Evolutionary conservation across 2,797 vertebrate genomes (phyloP).

Genomic region (Squalus acanthias): DNA sequence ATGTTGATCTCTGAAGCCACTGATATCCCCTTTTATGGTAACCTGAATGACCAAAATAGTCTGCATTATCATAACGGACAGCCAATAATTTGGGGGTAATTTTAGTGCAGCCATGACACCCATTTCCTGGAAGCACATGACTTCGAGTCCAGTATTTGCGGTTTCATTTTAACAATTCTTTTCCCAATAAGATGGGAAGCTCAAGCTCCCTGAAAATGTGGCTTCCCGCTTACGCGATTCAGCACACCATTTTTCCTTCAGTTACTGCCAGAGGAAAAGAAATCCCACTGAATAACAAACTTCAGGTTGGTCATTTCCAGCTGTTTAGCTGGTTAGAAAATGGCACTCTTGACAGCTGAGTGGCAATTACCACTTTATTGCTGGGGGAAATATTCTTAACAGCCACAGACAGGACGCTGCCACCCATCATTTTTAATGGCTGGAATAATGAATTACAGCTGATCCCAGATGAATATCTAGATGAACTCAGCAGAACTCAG

Average conservation of each 20-base stretch:
- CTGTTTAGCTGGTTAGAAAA: neutral
- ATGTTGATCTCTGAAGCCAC: neutral
- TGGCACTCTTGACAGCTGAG: neutral
- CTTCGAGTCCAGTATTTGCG: neutral
- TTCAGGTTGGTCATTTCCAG: neutral
- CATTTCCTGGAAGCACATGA: neutral
- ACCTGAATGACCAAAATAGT: neutral
- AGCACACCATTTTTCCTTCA: neutral
- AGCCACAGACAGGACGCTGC: neutral
- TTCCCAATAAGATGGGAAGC: neutral
- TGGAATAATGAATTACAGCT: neutral
- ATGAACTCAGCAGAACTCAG: neutral
- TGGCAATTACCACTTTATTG: neutral
- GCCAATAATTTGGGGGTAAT: neutral
- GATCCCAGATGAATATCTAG: neutral
- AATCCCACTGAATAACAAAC: neutral
- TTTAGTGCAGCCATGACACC: neutral
- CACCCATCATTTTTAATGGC: neutral
- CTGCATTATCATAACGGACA: neutral
- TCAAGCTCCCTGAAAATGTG: neutral
- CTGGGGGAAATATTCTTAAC: neutral
- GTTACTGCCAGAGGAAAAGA: neutral
- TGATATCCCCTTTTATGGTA: neutral
- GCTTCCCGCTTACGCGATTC: neutral
- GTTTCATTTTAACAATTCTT: neutral